Percentiles rank a stretch among this genome's conserved stretches.
Evolutionary conservation across 2,888 invertebrate species (phyloP).

Genomic region (Drosophila seclusa): DNA sequence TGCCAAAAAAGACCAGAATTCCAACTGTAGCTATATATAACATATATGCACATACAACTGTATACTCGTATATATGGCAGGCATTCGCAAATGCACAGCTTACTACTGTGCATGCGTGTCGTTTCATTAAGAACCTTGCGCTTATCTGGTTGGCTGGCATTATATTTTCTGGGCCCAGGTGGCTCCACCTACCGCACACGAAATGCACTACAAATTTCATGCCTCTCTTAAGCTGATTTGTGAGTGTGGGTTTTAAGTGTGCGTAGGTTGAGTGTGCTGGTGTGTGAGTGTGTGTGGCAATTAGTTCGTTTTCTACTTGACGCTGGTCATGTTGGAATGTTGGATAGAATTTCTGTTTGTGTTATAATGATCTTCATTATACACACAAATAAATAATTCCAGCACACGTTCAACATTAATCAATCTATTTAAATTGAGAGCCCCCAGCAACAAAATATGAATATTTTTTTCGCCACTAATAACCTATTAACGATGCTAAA

Average conservation of each 20-base stretch:
- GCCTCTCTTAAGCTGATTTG: constrained; percentile 26
- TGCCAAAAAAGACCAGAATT: constrained; percentile 48
- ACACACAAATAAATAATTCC: background rate
- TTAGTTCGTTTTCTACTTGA: constrained; percentile 1
- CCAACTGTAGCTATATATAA: constrained; percentile 35
- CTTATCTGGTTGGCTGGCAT: constrained; percentile 59
- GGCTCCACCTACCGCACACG: constrained; percentile 55
- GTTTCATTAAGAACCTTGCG: constrained; percentile 60
- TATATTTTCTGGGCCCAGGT: constrained; percentile 22
- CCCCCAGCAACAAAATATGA: background rate
- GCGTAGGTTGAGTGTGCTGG: background rate
- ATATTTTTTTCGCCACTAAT: background rate
- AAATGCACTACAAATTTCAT: constrained; percentile 20
- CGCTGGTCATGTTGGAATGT: background rate
- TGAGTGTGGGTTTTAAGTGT: constrained; percentile 1
- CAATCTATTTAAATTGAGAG: background rate
- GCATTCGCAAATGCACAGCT: constrained; percentile 31
- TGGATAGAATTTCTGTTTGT: background rate
- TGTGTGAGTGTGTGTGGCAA: background rate
- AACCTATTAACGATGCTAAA: background rate
- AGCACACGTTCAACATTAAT: background rate
- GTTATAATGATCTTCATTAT: background rate
- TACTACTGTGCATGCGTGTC: constrained; percentile 64
- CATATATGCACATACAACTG: constrained; percentile 15
- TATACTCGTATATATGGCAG: constrained; percentile 11